Base-by-base conservation (phyloP, 2,797 vertebrate genomes). In the Alcedo quadribrachys region DNA sequence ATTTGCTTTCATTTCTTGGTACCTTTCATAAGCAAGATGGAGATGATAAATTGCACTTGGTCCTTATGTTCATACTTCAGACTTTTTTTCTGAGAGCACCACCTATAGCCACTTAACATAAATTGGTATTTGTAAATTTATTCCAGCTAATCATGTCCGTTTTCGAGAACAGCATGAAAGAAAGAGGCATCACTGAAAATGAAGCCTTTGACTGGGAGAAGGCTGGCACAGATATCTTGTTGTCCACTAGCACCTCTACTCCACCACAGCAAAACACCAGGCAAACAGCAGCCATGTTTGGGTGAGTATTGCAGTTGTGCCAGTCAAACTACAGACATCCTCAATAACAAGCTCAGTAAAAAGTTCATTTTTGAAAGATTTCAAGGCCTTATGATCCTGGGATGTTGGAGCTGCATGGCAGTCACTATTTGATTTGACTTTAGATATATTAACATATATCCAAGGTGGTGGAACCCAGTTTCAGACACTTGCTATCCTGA, bases 161-260 rank as follows among this genome's bases (percentile, higher is more conserved):
- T 97, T 99, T 99, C 69, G 99, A 99, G 98, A 99, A 99, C 98
- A 99, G 99, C 97, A 99, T 99, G 98, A 99, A 99, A 96, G 99
- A 99, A 91, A 98, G 99, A 48, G 98, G 98, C 87, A 99, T 99
- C 93, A 99, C 99, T 0, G 99, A 99, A 97, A 99, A 99, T 3
- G 99, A 99, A 97, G 98, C 99, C 57, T 99, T 99, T 48, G 99
- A 99, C 92, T 99, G 99, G 99, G 99, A 99, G 97, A 99, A 99
- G 96, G 98, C 98, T 42, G 99, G 99, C 84, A 98, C 98, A 3
- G 99, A 99, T 46, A 96, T 98, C 68, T 97, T 98, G 18, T 95
- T 99, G 92, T 99, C 99, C 43, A 99, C 98, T 65, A 99, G 98
- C 94, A 98, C 98, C 84, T 98, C 98, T 75, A 98, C 98, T 66